Percentiles rank a stretch among this genome's conserved stretches.
Conservation (phyloP, 2,888 invertebrate genomes). For the Tenodera sinensis region DNA sequence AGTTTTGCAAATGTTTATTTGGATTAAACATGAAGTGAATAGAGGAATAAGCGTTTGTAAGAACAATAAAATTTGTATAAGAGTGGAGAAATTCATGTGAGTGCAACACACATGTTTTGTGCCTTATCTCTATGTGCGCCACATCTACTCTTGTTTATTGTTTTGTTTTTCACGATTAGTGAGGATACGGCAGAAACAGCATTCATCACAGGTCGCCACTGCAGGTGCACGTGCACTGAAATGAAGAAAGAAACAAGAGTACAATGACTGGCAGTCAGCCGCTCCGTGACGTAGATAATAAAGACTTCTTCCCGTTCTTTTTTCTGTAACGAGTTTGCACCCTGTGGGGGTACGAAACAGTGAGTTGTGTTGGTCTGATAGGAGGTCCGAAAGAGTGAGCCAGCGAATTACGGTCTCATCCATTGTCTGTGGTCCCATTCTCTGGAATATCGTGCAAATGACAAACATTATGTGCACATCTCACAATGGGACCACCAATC, state of each 20-base stretch:
- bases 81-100: too few relatives aligned
- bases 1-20: too few relatives aligned
- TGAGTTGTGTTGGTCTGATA: not conserved
- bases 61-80: too few relatives aligned
- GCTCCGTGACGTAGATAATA: not conserved
- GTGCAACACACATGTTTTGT: too few relatives aligned
- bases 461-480: slow-evolving; percentile 5
- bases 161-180: too few relatives aligned
- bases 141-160: too few relatives aligned
- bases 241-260: not conserved
- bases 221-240: not conserved
- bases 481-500: not conserved
- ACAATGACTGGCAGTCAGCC: not conserved
- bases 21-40: too few relatives aligned
- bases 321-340: not conserved
- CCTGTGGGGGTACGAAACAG: not conserved
- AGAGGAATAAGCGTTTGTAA: too few relatives aligned
- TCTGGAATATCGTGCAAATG: slow-evolving; percentile 1
- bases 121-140: too few relatives aligned
- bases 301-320: not conserved
- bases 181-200: not conserved
- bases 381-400: not conserved
- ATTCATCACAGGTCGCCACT: not conserved
- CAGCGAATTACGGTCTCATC: not conserved
- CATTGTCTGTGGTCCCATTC: not conserved